Conservation (phyloP, 2,888 invertebrate genomes). For the Oasisia sp. region DNA sequence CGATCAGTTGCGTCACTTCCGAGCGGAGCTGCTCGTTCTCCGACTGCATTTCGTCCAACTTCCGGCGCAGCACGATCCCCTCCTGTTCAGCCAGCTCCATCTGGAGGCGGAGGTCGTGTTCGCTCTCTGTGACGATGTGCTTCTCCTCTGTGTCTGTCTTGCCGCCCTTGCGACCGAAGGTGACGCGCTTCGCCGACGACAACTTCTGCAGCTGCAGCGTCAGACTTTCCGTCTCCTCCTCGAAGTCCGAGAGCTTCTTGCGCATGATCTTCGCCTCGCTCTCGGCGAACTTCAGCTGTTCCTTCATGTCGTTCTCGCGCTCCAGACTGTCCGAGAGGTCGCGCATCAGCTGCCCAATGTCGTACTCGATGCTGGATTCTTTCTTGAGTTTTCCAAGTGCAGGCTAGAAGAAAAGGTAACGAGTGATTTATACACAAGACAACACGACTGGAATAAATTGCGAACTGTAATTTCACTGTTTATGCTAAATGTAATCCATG, state of each 20-base stretch:
- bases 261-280: slow-evolving; percentile 80
- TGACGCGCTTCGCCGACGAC: slow-evolving; percentile 68
- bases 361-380: slow-evolving; percentile 54
- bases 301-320: slow-evolving; percentile 90
- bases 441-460: neutral
- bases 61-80: slow-evolving; percentile 79
- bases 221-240: slow-evolving; percentile 96
- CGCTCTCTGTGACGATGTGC: slow-evolving; percentile 69
- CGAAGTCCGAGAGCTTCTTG: slow-evolving; percentile 89
- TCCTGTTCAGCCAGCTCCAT: slow-evolving; percentile 91
- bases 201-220: slow-evolving; percentile 92
- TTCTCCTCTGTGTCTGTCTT: slow-evolving; percentile 26
- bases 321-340: slow-evolving; percentile 92
- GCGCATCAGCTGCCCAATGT: slow-evolving; percentile 76
- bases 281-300: slow-evolving; percentile 91
- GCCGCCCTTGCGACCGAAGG: slow-evolving; percentile 69
- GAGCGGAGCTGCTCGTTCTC: slow-evolving; percentile 72
- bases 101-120: slow-evolving; percentile 80
- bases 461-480: neutral
- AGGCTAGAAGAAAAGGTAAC: slow-evolving; percentile 38
- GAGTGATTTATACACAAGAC: neutral
- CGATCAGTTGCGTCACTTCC: slow-evolving; percentile 19
- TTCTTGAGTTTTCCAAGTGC: slow-evolving; percentile 44
- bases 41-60: slow-evolving; percentile 84
- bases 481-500: no score